A percentile compares a stretch with the other conserved stretches of the same genome.
phyloP scores from a whole-genome alignment of 2,888 invertebrate genomes.

The Erannis defoliaria region DNA sequence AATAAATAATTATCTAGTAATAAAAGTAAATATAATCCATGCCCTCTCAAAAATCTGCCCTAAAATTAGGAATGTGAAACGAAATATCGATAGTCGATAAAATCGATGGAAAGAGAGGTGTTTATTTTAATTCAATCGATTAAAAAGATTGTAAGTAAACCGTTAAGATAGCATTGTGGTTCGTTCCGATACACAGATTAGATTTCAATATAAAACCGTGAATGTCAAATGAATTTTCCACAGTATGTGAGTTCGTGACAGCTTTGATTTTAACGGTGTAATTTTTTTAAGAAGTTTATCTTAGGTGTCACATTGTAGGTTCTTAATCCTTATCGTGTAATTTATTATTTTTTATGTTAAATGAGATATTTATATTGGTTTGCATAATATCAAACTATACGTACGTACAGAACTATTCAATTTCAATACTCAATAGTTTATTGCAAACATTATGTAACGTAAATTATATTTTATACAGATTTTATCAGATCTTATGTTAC shows the following conservation, averaged over 20 bases:
- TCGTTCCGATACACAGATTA: conserved; percentile 52
- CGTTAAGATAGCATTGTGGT: conserved; percentile 50
- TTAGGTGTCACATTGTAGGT: conserved; percentile 27
- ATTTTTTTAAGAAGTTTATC: conserved; percentile 54
- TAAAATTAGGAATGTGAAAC: conserved; percentile 41
- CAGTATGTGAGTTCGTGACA: conserved; percentile 49
- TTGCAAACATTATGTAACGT: no score
- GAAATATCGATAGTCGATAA: conserved; percentile 41
- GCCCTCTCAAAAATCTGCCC: conserved; percentile 16
- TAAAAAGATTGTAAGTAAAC: conserved; percentile 53
- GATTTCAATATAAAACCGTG: conserved; percentile 53
- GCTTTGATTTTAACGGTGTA: conserved; percentile 53
- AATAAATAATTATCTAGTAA: conserved; percentile 2
- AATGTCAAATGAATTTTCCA: conserved; percentile 53
- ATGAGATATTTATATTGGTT: background rate
- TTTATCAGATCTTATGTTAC: no score
- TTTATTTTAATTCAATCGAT: conserved; percentile 51
- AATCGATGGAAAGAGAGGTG: conserved; percentile 48
- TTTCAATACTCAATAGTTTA: no score
- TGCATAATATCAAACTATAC: no score
- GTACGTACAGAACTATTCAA: no score
- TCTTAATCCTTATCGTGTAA: conserved; percentile 6
- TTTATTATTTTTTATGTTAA: background rate
- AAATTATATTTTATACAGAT: no score
- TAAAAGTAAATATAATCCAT: conserved; percentile 8